Evolutionary conservation across 1,140 invertebrate species (phyloP), one percentile per base, ranked within the genome.

Genomic region (Drosophila pallidifrons): DNA sequence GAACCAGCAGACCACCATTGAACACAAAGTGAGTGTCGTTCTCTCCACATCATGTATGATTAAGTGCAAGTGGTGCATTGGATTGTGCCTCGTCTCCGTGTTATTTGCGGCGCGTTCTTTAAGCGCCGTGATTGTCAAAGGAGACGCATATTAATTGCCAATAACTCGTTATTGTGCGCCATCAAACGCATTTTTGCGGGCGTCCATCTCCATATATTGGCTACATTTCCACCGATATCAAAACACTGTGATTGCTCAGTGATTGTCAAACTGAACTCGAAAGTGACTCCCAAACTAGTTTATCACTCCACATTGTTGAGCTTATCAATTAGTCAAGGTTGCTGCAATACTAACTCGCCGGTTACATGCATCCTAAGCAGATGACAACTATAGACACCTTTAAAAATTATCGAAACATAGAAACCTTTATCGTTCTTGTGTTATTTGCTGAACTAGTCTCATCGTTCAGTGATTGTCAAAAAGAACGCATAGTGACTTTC

Each of bases 1-100:
- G 93, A 98, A 96, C 93, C 98, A 99, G 93, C 98, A 99, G 93
- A 99, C 98, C 61, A 99, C 98, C 86, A 99, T 99, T 94, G 99
- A 99, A 94, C 99, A 99, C 93, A 99, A 99, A 95, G 98, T 99
- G 94, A 93, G 82, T 91, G 46, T 4, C n/a, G 7, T 7, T 65
- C 58, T 8, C 61, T 15, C 25, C 46, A 16, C 11, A 35, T 15
- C 15, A 5, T 5, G 38, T 43, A 57, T 28, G 51, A 49, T 20
- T 20, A 59, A 59, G 13, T 45, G 57, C 47, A 11, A 11, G 67
- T 77, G 68, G 57, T 52, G 5, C 6, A 43, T 15, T 32, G 10
- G n/a, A 1, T 2, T 54, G 10, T 10, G 49, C 61, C 38, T 47
- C 60, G 91, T 91, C 78, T 81, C 82, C 82, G 80, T 90, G 86